Percentiles rank a stretch among this genome's conserved stretches.
Conservation (phyloP, 2,113 vertebrate genomes). For the Macquaria australasica region DNA sequence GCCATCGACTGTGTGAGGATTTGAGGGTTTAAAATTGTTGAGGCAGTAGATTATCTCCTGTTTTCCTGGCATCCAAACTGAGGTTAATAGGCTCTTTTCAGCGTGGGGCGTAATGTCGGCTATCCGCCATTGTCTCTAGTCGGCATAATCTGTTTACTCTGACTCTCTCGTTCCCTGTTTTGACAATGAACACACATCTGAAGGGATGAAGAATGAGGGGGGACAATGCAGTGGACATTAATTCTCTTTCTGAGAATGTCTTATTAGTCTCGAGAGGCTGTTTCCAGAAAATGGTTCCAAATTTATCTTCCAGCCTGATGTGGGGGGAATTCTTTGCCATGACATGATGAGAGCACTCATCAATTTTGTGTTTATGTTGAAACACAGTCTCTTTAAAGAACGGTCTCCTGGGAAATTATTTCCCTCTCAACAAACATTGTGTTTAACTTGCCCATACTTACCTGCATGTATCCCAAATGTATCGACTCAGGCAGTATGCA, state of each 20-base stretch:
- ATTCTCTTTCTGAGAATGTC: constrained; percentile 66
- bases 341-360: constrained; percentile 47
- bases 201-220: constrained; percentile 28
- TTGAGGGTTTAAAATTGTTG: constrained; percentile 45
- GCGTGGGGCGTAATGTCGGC: constrained; percentile 18
- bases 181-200: constrained; percentile 46
- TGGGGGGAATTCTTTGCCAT: constrained; percentile 42
- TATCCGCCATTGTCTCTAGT: constrained; percentile 32
- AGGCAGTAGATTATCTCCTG: constrained; percentile 53
- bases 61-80: constrained; percentile 42
- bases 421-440: constrained; percentile 40
- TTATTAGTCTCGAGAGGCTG: constrained; percentile 63
- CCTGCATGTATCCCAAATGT: constrained; percentile 40
- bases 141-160: constrained; percentile 55
- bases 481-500: background rate
- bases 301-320: constrained; percentile 56
- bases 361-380: constrained; percentile 49
- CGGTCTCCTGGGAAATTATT: constrained; percentile 61
- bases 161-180: constrained; percentile 29
- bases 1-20: constrained; percentile 29
- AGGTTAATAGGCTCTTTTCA: constrained; percentile 61
- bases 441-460: constrained; percentile 29
- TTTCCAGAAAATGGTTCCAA: constrained; percentile 58
- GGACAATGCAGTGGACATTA: constrained; percentile 54
- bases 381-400: constrained; percentile 42